Evolutionary conservation across 2,797 vertebrate species (phyloP), one percentile per base, ranked within the genome.

Genomic region (Sarcoramphus papa): DNA sequence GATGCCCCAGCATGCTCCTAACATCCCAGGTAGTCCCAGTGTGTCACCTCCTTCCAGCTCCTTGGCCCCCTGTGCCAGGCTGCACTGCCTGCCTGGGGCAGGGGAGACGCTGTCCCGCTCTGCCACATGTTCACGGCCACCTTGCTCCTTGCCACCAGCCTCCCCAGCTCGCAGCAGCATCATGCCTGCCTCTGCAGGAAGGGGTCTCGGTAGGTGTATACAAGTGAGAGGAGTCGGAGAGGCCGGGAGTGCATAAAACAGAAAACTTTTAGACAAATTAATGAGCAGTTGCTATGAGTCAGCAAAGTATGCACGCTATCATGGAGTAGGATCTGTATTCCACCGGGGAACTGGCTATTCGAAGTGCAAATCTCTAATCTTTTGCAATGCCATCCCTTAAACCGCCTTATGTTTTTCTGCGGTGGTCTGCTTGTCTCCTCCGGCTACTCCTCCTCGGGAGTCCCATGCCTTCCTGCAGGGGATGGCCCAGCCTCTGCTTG

Each of bases 71-170:
- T 62, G 30, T 37, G 12, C 31, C 70, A 51, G 56, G 10, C 27
- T 21, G 8, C 4, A 0, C 35, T 12, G 50, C 33, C 28, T 87
- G 40, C 35, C 59, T 33, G 53, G 30, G 59, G 12, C 7, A 22
- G 60, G 14, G 35, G 18, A 8, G 15, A 35, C 30, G 23, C 21
- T 86, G 18, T 65, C 18, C 19, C 3, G 5, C 47, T 70, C 48
- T 41, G 7, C 5, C 2, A 0, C 33, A 14, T 19, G 43, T 35
- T 31, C 43, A 51, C 0, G 0, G 40, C 17, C 63, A 51, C 51
- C 19, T 47, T 79, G 54, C 14, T 67, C 17, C 62, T 70, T 4
- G 3, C 4, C 56, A 37, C 10, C 63, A 68, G 50, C 50, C 37
- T 65, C 43, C 53, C 50, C 33, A 59, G 30, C 54, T 67, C 6